Conservation (phyloP, 2,113 vertebrate species). For the Acinonyx jubatus region DNA sequence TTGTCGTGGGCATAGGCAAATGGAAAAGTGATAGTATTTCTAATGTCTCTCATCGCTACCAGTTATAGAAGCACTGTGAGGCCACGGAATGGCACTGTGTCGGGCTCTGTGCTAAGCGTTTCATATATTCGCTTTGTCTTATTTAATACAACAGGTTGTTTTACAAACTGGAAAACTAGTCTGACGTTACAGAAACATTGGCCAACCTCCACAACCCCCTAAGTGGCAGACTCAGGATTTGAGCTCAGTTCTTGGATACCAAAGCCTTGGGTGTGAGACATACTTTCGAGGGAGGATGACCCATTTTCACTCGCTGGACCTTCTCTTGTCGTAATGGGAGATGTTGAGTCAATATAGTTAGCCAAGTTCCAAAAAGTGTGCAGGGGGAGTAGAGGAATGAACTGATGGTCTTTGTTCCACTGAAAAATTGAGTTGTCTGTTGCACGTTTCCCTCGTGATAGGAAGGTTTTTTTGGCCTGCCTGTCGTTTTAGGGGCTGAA, state of each 20-base stretch:
- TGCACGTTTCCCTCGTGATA: not conserved
- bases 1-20: not conserved
- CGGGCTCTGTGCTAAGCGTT: not conserved
- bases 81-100: not conserved
- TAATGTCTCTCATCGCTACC: not conserved
- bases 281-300: not conserved
- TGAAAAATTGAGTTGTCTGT: not conserved
- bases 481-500: not conserved
- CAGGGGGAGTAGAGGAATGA: not conserved
- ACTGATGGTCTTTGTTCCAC: not conserved
- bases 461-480: not conserved
- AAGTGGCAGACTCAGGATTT: not conserved
- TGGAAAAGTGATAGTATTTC: not conserved
- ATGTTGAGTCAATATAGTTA: not conserved
- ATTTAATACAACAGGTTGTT: not conserved
- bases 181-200: not conserved
- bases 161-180: not conserved
- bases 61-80: not conserved
- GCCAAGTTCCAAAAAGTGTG: not conserved
- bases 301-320: not conserved
- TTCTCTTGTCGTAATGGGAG: not conserved
- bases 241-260: not conserved
- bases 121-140: not conserved
- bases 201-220: not conserved
- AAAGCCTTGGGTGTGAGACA: fast-evolving